phyloP scores from a whole-genome alignment of 2,888 invertebrate genomes.

The Exephanes ischioxanthus region DNA sequence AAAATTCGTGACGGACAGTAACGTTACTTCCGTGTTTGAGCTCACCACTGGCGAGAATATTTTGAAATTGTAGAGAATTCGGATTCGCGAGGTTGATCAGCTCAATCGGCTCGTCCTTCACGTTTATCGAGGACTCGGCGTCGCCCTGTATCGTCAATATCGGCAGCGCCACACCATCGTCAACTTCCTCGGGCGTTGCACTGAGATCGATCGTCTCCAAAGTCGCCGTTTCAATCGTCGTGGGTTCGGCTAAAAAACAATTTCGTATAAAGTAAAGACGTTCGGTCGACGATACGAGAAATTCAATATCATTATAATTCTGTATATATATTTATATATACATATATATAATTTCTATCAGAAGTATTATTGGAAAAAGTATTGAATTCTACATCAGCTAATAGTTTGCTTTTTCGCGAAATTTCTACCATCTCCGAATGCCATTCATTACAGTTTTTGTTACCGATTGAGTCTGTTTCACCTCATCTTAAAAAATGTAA shows the following conservation, averaged over 20 bases:
- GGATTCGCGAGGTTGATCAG: conserved; percentile 70
- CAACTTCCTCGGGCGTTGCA: conserved; percentile 46
- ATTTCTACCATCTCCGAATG: too few species aligned
- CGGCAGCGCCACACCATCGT: conserved; percentile 39
- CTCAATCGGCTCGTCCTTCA: conserved; percentile 59
- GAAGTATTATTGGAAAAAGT: too few species aligned
- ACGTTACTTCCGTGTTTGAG: background rate
- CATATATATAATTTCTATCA: too few species aligned
- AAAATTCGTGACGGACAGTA: conserved; percentile 15
- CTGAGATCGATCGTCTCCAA: conserved; percentile 49
- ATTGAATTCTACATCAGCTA: too few species aligned
- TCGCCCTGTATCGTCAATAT: conserved; percentile 40
- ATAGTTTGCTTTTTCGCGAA: too few species aligned
- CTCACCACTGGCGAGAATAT: conserved; percentile 71
- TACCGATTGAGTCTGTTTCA: too few species aligned
- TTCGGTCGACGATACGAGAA: too few species aligned
- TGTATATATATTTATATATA: too few species aligned
- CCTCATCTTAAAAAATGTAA: too few species aligned
- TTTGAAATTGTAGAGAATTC: conserved; percentile 71
- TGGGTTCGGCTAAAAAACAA: conserved; percentile 18
- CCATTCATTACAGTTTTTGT: too few species aligned
- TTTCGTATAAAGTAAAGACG: background rate
- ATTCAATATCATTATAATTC: too few species aligned
- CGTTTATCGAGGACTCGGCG: conserved; percentile 22
- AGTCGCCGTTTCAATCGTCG: conserved; percentile 58